Conservation (phyloP, 2,113 vertebrate species). For the Jacana jacana region DNA sequence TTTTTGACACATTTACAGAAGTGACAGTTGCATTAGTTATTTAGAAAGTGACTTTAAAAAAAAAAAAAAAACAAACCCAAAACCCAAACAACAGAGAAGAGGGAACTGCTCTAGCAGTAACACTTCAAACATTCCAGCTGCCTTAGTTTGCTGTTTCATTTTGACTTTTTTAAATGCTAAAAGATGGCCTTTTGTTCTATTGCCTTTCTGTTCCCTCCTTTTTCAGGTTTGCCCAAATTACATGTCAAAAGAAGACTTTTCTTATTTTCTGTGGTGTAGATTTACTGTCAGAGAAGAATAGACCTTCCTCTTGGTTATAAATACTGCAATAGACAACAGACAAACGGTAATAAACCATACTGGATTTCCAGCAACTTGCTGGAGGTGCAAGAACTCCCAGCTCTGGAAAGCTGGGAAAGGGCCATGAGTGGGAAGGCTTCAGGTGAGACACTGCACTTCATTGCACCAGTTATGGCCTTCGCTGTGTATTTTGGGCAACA, state of each 20-base stretch:
- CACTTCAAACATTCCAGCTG: background rate
- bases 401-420: background rate
- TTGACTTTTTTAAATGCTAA: background rate
- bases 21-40: background rate
- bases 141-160: background rate
- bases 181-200: background rate
- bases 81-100: background rate
- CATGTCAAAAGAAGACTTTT: conserved; percentile 23
- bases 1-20: background rate
- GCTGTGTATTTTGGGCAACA: background rate
- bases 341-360: background rate
- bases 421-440: background rate
- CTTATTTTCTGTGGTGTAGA: background rate
- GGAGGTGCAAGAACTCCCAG: background rate
- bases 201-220: background rate
- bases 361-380: background rate
- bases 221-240: conserved; percentile 6
- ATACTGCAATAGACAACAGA: background rate
- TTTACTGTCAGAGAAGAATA: background rate
- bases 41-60: background rate
- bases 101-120: background rate
- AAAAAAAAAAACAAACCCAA: background rate
- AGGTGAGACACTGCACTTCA: background rate
- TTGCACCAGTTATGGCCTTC: background rate
- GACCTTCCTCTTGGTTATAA: background rate